A percentile compares a stretch with the other conserved stretches of the same genome.
phyloP scores from a whole-genome alignment of 2,888 invertebrate genomes.

The Calephelis perditalis region DNA sequence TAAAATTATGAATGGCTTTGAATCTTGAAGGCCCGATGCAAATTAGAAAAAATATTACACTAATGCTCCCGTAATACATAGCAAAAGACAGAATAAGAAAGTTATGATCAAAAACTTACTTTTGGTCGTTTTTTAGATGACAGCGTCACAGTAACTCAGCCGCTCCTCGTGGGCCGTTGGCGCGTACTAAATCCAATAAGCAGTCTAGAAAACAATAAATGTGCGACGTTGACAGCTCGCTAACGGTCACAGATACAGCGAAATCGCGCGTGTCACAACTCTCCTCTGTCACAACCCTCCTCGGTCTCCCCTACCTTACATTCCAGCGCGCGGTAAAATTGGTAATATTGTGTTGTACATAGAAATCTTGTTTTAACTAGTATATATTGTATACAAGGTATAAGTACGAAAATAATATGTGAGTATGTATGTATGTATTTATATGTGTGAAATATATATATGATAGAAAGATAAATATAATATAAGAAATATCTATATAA shows the following conservation, averaged over 20 bases:
- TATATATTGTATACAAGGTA: too few species aligned
- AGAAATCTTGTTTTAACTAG: too few species aligned
- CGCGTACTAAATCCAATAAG: background rate
- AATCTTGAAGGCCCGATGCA: background rate
- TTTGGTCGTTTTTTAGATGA: conserved; percentile 6
- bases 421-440: too few species aligned
- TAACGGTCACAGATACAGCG: background rate
- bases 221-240: background rate
- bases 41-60: background rate
- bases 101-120: conserved; percentile 3
- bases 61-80: background rate
- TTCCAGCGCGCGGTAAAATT: too few species aligned
- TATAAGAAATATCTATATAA: too few species aligned
- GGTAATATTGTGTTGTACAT: too few species aligned
- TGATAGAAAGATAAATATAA: too few species aligned
- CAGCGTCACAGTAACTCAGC: conserved; percentile 1
- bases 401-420: too few species aligned
- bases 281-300: too few species aligned
- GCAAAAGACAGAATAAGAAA: background rate
- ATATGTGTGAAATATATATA: too few species aligned
- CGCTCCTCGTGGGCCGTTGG: background rate
- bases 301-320: too few species aligned
- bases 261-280: too few species aligned
- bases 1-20: background rate
- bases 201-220: background rate